These are phyloP conservation scores for Scaptomyza pallida DNA, from an alignment of 1,140 invertebrate genomes.

Conservation along the genomic window DNA sequence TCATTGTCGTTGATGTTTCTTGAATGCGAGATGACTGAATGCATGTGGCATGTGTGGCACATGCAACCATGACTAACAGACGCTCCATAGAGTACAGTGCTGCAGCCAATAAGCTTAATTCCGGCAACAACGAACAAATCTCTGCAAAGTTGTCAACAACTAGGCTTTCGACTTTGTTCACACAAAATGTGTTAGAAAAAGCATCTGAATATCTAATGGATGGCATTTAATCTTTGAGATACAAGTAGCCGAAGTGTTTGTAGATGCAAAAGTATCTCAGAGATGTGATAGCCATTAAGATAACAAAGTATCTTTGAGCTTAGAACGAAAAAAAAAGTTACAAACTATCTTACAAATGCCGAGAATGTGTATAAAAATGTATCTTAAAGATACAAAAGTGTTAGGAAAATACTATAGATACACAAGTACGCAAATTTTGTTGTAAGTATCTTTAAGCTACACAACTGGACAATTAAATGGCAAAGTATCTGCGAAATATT, in stretches of 20 bases:
- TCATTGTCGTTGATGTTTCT: constrained; percentile 4
- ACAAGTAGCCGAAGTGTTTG: no score
- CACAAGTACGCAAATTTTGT: not conserved
- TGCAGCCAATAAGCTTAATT: no score
- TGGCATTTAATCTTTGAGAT: no score
- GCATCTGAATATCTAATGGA: no score
- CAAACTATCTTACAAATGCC: not conserved
- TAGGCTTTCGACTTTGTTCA: not conserved
- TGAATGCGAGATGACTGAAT: constrained; percentile 5
- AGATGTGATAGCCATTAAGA: not conserved
- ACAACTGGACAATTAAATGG: not conserved
- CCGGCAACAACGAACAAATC: no score
- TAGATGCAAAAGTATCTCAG: no score
- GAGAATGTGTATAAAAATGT: not conserved
- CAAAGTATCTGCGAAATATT: not conserved
- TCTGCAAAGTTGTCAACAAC: no score
- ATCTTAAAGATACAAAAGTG: not conserved
- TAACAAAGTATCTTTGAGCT: not conserved
- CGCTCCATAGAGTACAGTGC: no score
- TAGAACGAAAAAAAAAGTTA: not conserved
- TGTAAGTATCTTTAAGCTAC: not conserved
- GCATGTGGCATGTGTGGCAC: no score
- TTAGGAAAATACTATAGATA: not conserved
- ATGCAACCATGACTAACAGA: no score
- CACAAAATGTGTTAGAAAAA: not conserved